phyloP scores from a whole-genome alignment of 35 echinoderm and acorn worm genomes.

The Apostichopus japonicus region DNA sequence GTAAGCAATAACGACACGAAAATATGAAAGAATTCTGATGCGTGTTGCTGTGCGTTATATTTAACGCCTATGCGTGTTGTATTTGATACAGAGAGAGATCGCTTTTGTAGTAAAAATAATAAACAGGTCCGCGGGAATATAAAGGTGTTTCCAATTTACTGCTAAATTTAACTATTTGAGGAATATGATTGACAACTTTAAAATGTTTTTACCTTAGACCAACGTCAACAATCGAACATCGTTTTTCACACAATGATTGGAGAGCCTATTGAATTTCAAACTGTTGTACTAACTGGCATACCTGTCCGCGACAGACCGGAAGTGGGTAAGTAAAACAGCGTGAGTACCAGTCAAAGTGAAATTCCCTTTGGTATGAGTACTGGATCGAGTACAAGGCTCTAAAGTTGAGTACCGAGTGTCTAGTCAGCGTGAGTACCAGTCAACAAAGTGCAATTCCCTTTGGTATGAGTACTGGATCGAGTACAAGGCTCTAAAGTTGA shows the following conservation, averaged over 20 bases:
- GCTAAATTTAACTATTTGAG: neutral
- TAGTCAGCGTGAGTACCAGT: too few relatives aligned
- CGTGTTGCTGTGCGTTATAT: conserved; percentile 11
- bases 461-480: too few relatives aligned
- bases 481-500: too few relatives aligned
- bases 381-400: too few relatives aligned
- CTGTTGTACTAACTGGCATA: neutral
- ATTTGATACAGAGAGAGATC: conserved; percentile 25
- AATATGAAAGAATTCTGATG: neutral
- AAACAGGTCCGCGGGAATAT: conserved; percentile 43
- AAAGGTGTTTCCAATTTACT: conserved; percentile 8
- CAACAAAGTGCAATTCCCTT: too few relatives aligned
- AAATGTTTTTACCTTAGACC: neutral
- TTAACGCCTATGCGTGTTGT: conserved; percentile 14
- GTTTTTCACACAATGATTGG: neutral
- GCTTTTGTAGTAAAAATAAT: conserved; percentile 8
- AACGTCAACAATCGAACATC: neutral
- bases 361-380: too few relatives aligned
- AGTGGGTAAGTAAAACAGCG: too few relatives aligned
- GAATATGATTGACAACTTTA: neutral
- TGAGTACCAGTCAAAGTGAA: too few relatives aligned
- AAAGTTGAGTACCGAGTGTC: too few relatives aligned
- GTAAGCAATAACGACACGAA: neutral
- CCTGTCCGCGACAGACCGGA: neutral
- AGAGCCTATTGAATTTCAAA: neutral